Conservation (phyloP, 1,140 invertebrate genomes). For the Hydropsyche tenuis region DNA sequence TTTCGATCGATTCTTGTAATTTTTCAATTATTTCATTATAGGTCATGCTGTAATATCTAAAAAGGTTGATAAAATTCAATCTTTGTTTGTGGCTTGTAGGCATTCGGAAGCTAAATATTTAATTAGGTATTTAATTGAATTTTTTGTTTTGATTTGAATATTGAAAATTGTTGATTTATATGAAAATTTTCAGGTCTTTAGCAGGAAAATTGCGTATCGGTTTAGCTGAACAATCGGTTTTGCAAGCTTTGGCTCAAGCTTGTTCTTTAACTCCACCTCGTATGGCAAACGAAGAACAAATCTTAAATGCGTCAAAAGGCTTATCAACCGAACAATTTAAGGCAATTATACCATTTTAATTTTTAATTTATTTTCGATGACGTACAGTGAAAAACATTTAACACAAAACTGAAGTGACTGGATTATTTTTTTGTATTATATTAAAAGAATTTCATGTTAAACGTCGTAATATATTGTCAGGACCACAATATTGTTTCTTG, state of each 20-base stretch:
- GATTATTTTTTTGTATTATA: neutral
- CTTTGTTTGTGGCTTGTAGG: slow-evolving; percentile 91
- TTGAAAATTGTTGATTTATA: slow-evolving; percentile 10
- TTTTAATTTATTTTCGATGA: slow-evolving; percentile 3
- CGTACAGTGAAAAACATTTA: neutral
- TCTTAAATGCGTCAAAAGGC: slow-evolving; percentile 68
- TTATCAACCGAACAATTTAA: slow-evolving; percentile 78
- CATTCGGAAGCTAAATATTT: slow-evolving; percentile 91
- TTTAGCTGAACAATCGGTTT: slow-evolving; percentile 94
- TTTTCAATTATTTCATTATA: slow-evolving; percentile 55
- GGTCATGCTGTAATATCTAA: slow-evolving; percentile 73
- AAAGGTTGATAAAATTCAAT: slow-evolving; percentile 92
- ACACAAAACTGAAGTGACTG: no score
- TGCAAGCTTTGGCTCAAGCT: slow-evolving; percentile 91
- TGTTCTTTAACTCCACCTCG: slow-evolving; percentile 73
- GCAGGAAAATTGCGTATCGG: slow-evolving; percentile 96
- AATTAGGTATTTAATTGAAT: slow-evolving; percentile 78
- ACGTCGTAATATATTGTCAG: no score
- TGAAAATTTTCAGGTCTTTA: slow-evolving; percentile 72
- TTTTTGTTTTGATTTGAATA: neutral
- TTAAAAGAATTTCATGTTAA: no score
- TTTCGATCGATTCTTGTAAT: no score
- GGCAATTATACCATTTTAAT: slow-evolving; percentile 51
- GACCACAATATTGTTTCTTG: no score
- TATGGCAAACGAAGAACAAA: slow-evolving; percentile 62